Evolutionary conservation across 2,797 vertebrate genomes (phyloP).

Genomic region (Enteromius trimaculatus): DNA sequence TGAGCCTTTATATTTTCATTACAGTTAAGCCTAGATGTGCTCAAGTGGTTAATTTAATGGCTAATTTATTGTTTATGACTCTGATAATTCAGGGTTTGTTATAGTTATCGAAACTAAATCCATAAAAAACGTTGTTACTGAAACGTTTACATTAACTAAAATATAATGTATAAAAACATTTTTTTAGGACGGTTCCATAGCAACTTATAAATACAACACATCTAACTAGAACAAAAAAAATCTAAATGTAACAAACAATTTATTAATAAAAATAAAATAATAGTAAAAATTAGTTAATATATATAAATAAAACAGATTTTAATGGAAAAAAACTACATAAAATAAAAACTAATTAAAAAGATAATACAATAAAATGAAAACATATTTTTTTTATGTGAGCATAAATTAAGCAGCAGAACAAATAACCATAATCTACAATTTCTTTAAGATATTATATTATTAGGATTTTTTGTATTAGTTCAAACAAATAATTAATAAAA

Average conservation of each 20-base stretch:
- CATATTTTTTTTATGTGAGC: background rate
- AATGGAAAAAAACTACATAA: too few relatives aligned
- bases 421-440: background rate
- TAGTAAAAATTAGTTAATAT: too few relatives aligned
- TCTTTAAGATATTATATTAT: background rate
- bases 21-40: background rate
- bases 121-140: background rate
- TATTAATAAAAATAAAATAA: too few relatives aligned
- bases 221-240: background rate
- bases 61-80: conserved; percentile 21
- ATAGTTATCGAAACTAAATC: background rate
- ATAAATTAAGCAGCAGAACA: background rate
- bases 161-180: background rate
- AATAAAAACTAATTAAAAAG: background rate
- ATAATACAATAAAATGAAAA: background rate
- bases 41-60: background rate
- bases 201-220: background rate
- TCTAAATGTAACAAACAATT: background rate
- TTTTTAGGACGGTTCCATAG: background rate
- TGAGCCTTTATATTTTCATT: background rate
- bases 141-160: background rate
- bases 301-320: too few relatives aligned
- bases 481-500: background rate
- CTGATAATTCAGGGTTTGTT: background rate
- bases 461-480: background rate